phyloP scores from a whole-genome alignment of 2,113 vertebrate species.

The Ochotona princeps region DNA sequence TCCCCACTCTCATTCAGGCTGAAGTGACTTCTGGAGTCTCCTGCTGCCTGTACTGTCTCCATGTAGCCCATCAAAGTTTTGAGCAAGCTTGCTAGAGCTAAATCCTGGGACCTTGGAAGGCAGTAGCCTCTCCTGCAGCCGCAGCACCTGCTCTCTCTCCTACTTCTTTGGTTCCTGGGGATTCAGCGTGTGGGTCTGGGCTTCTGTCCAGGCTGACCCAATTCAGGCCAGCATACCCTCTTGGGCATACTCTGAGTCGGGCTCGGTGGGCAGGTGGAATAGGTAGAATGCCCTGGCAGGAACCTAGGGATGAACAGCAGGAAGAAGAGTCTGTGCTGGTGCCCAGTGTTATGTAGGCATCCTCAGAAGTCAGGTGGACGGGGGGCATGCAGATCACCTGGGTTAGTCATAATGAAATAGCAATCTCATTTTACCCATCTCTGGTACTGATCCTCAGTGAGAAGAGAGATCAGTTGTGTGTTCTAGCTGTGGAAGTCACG shows the following conservation, averaged over 20 bases:
- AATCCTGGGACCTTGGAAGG: background rate
- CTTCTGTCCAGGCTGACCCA: background rate
- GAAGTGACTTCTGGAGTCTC: background rate
- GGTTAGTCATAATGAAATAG: background rate
- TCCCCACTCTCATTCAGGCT: background rate
- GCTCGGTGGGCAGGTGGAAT: too few relatives aligned
- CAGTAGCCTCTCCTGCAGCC: background rate
- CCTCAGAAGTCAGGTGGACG: background rate
- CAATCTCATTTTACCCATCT: too few relatives aligned
- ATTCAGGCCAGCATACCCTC: background rate
- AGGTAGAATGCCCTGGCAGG: background rate
- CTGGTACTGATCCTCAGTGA: background rate
- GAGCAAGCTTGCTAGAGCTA: background rate
- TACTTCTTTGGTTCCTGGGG: background rate
- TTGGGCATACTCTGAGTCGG: background rate
- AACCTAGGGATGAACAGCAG: background rate
- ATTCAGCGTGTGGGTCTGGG: background rate
- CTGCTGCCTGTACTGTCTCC: background rate
- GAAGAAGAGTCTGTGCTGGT: background rate
- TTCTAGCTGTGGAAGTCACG: background rate
- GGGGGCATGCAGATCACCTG: background rate
- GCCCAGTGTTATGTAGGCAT: too few relatives aligned
- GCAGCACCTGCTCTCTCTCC: background rate
- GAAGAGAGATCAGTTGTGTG: background rate
- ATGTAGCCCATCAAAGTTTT: background rate